Conservation (phyloP, 2,888 invertebrate genomes). For the Eretmocerus hayati region DNA sequence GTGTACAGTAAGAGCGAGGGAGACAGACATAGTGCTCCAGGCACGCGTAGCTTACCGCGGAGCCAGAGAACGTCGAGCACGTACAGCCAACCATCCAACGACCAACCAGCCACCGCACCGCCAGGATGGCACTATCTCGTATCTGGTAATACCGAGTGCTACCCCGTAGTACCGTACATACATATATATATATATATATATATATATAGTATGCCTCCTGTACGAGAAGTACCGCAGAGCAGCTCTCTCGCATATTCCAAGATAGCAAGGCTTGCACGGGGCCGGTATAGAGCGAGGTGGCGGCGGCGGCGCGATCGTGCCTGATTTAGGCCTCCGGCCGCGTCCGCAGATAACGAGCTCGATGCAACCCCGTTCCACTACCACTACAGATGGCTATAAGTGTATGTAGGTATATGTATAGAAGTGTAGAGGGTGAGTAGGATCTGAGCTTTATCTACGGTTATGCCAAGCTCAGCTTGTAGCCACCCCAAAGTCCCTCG, state of each 20-base stretch:
- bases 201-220: no score
- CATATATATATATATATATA: no score
- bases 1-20: not conserved
- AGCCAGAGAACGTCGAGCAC: not conserved
- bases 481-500: constrained; percentile 39
- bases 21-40: no score
- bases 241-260: constrained; percentile 44
- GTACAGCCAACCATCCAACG: no score
- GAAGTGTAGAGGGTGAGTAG: no score
- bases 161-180: no score
- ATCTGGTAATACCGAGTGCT: constrained; percentile 42
- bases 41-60: no score
- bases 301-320: constrained; percentile 31
- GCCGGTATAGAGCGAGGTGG: constrained; percentile 21
- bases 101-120: no score
- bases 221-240: constrained; percentile 36
- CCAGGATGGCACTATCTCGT: constrained; percentile 37
- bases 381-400: no score
- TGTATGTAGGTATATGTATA: no score
- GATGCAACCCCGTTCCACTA: no score
- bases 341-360: constrained; percentile 40
- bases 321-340: constrained; percentile 39
- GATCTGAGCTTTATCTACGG: no score
- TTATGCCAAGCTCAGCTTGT: constrained; percentile 24
- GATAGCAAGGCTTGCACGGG: constrained; percentile 30